These are phyloP conservation scores for Gobionotothen gibberifrons DNA, from an alignment of 2,797 vertebrate species.

Conservation along the genomic window DNA sequence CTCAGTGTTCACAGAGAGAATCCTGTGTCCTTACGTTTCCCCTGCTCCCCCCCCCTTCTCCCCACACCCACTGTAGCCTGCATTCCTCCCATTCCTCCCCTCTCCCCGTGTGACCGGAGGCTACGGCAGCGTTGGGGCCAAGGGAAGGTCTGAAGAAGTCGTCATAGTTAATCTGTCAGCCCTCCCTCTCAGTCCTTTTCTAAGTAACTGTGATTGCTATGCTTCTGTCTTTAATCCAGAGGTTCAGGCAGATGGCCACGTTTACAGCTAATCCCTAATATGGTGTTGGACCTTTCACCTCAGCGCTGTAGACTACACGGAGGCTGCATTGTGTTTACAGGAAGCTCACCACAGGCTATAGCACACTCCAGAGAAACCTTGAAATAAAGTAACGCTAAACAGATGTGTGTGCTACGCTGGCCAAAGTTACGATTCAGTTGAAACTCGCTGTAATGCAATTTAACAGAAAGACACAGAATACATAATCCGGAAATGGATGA, in stretches of 20 bases:
- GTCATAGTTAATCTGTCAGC: slow-evolving; percentile 64
- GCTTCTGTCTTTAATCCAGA: slow-evolving; percentile 60
- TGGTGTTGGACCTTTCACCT: slow-evolving; percentile 45
- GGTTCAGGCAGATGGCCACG: slow-evolving; percentile 59
- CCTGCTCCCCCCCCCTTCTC: slow-evolving; percentile 13
- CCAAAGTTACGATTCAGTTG: background rate
- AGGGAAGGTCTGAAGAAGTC: slow-evolving; percentile 55
- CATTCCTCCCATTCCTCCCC: slow-evolving; percentile 65
- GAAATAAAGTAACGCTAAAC: background rate
- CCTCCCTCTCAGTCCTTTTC: slow-evolving; percentile 48
- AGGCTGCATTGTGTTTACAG: slow-evolving; percentile 14
- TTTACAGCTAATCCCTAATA: slow-evolving; percentile 62
- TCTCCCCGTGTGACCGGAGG: slow-evolving; percentile 46
- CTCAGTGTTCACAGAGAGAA: slow-evolving; percentile 37
- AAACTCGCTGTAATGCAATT: slow-evolving; percentile 3
- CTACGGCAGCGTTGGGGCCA: slow-evolving; percentile 31
- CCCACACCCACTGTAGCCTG: slow-evolving; percentile 23
- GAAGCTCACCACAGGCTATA: background rate
- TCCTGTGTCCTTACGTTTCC: slow-evolving; percentile 51
- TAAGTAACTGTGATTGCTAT: slow-evolving; percentile 49
- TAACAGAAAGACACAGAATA: background rate
- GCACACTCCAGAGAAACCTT: slow-evolving; percentile 1
- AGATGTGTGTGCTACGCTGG: background rate
- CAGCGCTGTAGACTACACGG: background rate
- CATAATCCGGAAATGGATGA: background rate